Percentiles rank a stretch among this genome's conserved stretches.
Conservation (phyloP, 2,797 vertebrate species). For the Varecia variegata region DNA sequence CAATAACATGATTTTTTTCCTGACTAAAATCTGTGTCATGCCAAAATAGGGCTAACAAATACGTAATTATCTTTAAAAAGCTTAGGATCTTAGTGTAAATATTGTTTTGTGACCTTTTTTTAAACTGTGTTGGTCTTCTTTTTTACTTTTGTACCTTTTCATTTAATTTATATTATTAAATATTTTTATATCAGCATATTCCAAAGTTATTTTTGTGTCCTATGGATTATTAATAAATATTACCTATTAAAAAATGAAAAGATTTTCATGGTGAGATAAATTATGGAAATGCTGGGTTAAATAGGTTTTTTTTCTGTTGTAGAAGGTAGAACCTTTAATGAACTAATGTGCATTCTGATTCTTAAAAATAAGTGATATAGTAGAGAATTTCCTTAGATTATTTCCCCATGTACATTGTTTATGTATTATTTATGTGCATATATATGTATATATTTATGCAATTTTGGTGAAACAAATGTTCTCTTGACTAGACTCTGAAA, state of each 20-base stretch:
- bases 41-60: slow-evolving; percentile 2
- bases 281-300: slow-evolving; percentile 6
- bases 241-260: background rate
- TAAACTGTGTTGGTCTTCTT: background rate
- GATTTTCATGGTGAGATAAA: background rate
- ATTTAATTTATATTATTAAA: background rate
- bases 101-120: background rate
- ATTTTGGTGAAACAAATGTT: background rate
- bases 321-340: background rate
- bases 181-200: background rate
- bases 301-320: background rate
- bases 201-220: background rate
- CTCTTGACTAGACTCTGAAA: background rate
- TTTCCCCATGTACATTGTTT: background rate
- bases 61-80: background rate
- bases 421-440: background rate
- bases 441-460: background rate
- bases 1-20: background rate
- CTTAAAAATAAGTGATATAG: background rate
- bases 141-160: background rate
- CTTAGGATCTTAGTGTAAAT: background rate
- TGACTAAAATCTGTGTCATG: background rate
- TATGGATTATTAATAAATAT: background rate
- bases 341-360: background rate
- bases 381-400: background rate